A percentile compares a stretch with the other conserved stretches of the same genome.
Conservation (phyloP, 92 coral and sea anemone genomes). For the Zoanthus gigantus region DNA sequence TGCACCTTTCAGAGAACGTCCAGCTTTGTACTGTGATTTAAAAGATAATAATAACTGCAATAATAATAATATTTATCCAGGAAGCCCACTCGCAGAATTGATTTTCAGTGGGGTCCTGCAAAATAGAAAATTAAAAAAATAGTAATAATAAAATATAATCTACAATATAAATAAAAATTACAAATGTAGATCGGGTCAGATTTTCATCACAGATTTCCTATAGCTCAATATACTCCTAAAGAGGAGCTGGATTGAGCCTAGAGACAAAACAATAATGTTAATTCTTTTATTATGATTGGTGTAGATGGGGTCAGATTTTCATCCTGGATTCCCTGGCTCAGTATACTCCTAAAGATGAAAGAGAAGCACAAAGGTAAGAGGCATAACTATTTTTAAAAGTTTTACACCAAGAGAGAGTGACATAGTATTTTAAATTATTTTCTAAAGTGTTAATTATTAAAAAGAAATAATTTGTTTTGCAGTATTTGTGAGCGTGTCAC, state of each 20-base stretch:
- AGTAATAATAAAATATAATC: no score
- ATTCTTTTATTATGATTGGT: not conserved
- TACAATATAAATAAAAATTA: no score
- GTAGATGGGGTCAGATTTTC: slow-evolving; percentile 99
- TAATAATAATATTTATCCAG: no score
- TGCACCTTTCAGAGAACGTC: no score
- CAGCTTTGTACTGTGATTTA: no score
- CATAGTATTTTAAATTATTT: no score
- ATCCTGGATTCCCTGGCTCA: slow-evolving; percentile 97
- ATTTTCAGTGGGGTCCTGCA: no score
- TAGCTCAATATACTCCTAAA: slow-evolving; percentile 96
- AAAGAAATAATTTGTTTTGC: not conserved
- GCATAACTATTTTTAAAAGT: not conserved
- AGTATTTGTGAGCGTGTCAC: slow-evolving; percentile 99
- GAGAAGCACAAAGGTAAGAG: slow-evolving; percentile 94
- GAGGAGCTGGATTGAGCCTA: slow-evolving; percentile 62
- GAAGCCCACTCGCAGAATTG: no score
- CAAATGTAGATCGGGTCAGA: slow-evolving; percentile 92
- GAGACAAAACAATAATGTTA: not conserved
- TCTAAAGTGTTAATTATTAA: no score
- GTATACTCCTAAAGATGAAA: slow-evolving; percentile 97
- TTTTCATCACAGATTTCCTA: slow-evolving; percentile 93
- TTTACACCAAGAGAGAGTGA: no score
- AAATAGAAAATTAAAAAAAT: no score
- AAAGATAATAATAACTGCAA: no score